Conservation (phyloP, 2,797 vertebrate species). For the Meriones psammophilus region DNA sequence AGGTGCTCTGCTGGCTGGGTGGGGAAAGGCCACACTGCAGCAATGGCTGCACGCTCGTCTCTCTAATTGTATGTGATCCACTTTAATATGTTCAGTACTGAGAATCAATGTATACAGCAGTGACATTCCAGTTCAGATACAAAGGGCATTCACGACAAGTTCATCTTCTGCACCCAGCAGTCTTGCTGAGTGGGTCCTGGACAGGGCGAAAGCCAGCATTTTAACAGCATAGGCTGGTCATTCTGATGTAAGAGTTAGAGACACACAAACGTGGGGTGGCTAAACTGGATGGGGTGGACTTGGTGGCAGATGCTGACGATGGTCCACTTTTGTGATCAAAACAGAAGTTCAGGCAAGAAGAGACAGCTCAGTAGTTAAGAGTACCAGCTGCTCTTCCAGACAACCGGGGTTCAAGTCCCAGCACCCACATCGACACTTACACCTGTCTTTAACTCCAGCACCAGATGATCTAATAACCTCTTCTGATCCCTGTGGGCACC, state of each 20-base stretch:
- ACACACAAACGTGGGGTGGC: background rate
- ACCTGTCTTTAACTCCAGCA: background rate
- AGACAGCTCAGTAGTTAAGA: background rate
- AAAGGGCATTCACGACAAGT: background rate
- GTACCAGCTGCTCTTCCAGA: background rate
- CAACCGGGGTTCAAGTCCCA: background rate
- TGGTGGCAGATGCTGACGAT: background rate
- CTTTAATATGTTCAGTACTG: background rate
- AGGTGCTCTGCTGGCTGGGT: background rate
- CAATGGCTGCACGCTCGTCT: no score
- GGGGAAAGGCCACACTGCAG: background rate
- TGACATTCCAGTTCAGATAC: background rate
- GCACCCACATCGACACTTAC: background rate
- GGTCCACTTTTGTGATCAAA: background rate
- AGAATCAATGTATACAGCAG: background rate
- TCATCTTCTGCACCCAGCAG: background rate
- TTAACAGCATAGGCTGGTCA: background rate
- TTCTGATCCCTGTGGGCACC: background rate
- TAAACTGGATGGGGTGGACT: background rate
- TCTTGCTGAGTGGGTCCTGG: background rate
- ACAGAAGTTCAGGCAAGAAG: background rate
- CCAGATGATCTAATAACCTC: background rate
- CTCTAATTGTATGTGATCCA: background rate
- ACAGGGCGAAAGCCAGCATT: background rate
- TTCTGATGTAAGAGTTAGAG: background rate